These are phyloP conservation scores for Chloroclysta siterata DNA, from an alignment of 2,888 invertebrate species.

Conservation along the genomic window DNA sequence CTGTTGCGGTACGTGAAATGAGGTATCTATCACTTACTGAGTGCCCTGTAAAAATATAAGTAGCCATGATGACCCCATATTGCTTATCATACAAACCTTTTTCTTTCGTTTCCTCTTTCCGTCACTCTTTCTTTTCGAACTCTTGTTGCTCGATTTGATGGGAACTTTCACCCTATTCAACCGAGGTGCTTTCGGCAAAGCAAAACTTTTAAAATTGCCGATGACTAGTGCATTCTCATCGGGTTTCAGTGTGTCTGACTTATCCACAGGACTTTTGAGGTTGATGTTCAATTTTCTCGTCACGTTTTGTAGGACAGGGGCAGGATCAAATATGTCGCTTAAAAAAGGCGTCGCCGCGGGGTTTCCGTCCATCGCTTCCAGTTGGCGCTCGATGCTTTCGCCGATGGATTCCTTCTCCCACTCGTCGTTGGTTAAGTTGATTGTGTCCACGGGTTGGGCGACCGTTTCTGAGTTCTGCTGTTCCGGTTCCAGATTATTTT, in stretches of 20 bases:
- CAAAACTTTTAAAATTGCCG: constrained; percentile 82
- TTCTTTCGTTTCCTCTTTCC: constrained; percentile 63
- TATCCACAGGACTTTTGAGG: constrained; percentile 55
- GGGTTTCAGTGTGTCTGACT: constrained; percentile 48
- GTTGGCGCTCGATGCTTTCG: constrained; percentile 73
- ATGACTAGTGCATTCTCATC: constrained; percentile 73
- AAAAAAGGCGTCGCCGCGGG: constrained; percentile 77
- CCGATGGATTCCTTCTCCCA: constrained; percentile 75
- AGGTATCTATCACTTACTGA: constrained; percentile 1
- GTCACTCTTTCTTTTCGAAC: constrained; percentile 54
- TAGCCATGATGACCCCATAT: constrained; percentile 12
- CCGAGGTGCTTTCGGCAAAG: constrained; percentile 78
- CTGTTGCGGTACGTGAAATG: background rate
- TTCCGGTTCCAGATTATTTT: constrained; percentile 38
- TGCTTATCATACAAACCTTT: constrained; percentile 71
- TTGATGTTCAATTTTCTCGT: constrained; percentile 67
- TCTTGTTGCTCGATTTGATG: constrained; percentile 68
- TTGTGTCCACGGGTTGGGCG: constrained; percentile 60
- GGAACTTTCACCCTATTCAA: constrained; percentile 77
- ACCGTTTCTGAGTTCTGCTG: constrained; percentile 37
- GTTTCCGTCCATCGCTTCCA: constrained; percentile 68
- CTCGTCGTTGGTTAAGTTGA: constrained; percentile 77
- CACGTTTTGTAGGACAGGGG: constrained; percentile 66
- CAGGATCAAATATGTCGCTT: constrained; percentile 80
- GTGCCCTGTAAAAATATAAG: constrained; percentile 21